Percentiles rank a stretch among this genome's conserved stretches.
Evolutionary conservation across 2,797 vertebrate genomes (phyloP).

Genomic region (Chelon labrosus): DNA sequence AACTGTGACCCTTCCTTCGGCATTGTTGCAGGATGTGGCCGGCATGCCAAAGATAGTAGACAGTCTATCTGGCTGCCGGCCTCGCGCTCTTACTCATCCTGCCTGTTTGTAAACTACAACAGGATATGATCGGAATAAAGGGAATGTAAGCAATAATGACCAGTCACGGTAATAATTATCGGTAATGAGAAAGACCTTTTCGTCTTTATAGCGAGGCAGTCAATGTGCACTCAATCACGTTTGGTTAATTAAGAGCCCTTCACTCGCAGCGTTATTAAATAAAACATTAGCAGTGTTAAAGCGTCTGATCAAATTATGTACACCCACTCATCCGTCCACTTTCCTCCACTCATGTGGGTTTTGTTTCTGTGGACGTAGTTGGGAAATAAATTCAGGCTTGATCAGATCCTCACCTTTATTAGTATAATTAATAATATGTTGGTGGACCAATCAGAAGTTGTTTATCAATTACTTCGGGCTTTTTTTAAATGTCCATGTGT

Average conservation of each 20-base stretch:
- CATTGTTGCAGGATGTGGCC: constrained; percentile 72
- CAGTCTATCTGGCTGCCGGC: constrained; percentile 65
- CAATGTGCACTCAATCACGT: constrained; percentile 6
- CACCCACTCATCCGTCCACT: constrained; percentile 13
- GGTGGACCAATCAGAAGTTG: no score
- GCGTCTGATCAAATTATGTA: constrained; percentile 25
- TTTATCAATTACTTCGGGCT: no score
- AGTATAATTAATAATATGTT: not conserved
- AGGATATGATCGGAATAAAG: constrained; percentile 19
- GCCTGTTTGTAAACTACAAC: constrained; percentile 35
- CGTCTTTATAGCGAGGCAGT: constrained; percentile 4
- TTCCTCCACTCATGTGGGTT: constrained; percentile 4
- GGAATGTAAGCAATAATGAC: constrained; percentile 3
- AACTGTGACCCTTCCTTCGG: constrained; percentile 55
- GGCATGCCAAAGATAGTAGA: constrained; percentile 71
- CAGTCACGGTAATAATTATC: not conserved
- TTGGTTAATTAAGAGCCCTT: constrained; percentile 22
- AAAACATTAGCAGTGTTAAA: constrained; percentile 35
- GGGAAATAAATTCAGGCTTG: not conserved
- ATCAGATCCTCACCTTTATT: not conserved
- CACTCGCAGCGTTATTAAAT: constrained; percentile 22
- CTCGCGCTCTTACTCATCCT: constrained; percentile 30
- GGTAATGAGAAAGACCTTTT: not conserved
- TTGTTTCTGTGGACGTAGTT: not conserved
- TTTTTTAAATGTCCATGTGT: no score